Evolutionary conservation across 2,888 invertebrate species (phyloP), one percentile per base, ranked within the genome.

Genomic region (Diplolepis rosae): DNA sequence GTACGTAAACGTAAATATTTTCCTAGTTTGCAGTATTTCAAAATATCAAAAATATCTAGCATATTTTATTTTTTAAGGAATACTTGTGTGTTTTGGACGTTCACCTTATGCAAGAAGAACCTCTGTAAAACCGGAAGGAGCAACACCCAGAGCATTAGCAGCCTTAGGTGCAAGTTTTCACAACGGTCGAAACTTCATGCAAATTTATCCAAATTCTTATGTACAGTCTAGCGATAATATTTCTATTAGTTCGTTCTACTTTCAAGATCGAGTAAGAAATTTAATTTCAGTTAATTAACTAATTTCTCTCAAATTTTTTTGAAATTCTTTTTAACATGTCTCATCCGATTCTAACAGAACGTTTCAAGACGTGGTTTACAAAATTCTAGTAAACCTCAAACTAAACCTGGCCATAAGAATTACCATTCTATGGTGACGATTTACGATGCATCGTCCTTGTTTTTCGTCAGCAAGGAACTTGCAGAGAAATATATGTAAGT

Each of bases 31-130:
- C 9, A 30, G 13, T 30, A 2, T n/a, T 30, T 52, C 0, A 4
- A 4, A 13, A 39, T n/a, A 24, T 22, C n/a, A 13, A 27, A 66
- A 51, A 56, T 6, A 68, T 9, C 0, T 22, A 69, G 18, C 61
- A 4, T 39, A 13, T n/a, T 15, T 39, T 32, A 56, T 69, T 65
- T 69, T 76, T 75, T 35, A 80, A 92, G 92, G 92, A 82, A 92
- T 93, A 69, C 89, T 98, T 70, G 96, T 97, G 0, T 95, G 95
- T 78, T 98, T 98, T 89, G 94, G 94, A 65, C 92, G 96, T 66
- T 93, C 94, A 0, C 91, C 94, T 68, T 92, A 92, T 79, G 91
- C 92, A 0, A 91, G 94, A 79, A 90, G 94, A 69, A 85, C 94
- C 22, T 94, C 94, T 0, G 89, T 93, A 66, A 93, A 94, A 79